Evolutionary conservation across 1,140 invertebrate species (phyloP), one percentile per base, ranked within the genome.

Genomic region (Mycetomoellerius zeteki): DNA sequence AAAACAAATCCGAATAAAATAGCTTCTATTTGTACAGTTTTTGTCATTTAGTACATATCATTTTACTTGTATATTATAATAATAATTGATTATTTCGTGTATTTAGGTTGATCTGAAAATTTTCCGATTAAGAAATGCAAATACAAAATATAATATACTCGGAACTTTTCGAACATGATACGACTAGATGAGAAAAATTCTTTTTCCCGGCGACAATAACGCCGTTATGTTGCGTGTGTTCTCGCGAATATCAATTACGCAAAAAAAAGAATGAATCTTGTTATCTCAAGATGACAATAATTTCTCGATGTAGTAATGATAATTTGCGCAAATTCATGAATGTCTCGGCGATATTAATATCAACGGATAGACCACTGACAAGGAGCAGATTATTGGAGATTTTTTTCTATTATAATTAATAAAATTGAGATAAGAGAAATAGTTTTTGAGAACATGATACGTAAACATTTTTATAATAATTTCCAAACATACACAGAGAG

Each of bases 241-340:
- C 77, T 80, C 62, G 77, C 43, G 60, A 80, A 80, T 78, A 67
- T 33, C 47, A 77, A 43, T 65, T 37, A 65, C 16, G 27, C 47
- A 72, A 33, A 65, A 30, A 54, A n/a, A 54, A 54, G n/a, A 56
- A 56, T 21, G 14, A 62, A 78, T 52, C 7, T 33, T 67, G 6
- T 2, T 24, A 50, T 43, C n/a, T 21, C 43, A 27, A 76, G 33
- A 80, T 80, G 1, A 6, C 24, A 78, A 65, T 33, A 80, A 80
- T 52, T 52, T 62, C 0, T 43, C 37, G 14, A 21, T 52, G 10
- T 52, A 77, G 2, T 43, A 77, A 52, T 2, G n/a, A n/a, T 54
- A 50, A 65, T 65, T 47, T 27, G 24, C 12, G 7, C 19, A 65
- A 78, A 76, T 33, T 37, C 10, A 19, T 3, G 10, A n/a, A 52